Evolutionary conservation across 1,140 invertebrate species (phyloP).

Genomic region (Hylyphantes graminicola): DNA sequence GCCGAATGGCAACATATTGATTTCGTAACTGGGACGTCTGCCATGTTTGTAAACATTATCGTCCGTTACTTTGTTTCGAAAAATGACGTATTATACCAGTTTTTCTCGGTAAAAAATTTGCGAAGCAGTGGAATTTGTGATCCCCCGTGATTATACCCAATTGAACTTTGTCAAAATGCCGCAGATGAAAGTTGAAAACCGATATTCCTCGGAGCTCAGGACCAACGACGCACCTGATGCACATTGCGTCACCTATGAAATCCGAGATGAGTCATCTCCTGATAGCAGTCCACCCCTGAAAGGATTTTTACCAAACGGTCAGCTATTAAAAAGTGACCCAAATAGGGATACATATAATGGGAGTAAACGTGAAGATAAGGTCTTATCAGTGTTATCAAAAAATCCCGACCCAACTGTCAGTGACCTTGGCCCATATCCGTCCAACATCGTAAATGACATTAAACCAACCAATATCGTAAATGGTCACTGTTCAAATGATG

Average conservation of each 20-base stretch:
- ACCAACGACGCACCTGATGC: neutral
- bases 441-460: neutral
- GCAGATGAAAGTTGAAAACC: neutral
- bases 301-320: too few relatives aligned
- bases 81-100: neutral
- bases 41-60: slow-evolving; percentile 29
- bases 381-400: neutral
- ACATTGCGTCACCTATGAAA: neutral
- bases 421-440: too few relatives aligned
- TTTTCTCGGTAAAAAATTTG: neutral
- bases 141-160: neutral
- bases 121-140: slow-evolving; percentile 1
- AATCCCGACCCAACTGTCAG: too few relatives aligned
- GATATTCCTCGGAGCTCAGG: neutral
- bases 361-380: neutral
- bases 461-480: neutral
- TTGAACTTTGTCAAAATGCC: neutral
- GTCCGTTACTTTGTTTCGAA: slow-evolving; percentile 6
- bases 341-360: neutral
- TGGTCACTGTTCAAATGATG: neutral
- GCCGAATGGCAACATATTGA: neutral
- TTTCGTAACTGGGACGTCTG: slow-evolving; percentile 8
- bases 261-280: neutral
- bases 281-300: neutral
- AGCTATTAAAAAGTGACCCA: neutral